phyloP scores from a whole-genome alignment of 2,113 vertebrate species.

The Chloebia gouldiae region DNA sequence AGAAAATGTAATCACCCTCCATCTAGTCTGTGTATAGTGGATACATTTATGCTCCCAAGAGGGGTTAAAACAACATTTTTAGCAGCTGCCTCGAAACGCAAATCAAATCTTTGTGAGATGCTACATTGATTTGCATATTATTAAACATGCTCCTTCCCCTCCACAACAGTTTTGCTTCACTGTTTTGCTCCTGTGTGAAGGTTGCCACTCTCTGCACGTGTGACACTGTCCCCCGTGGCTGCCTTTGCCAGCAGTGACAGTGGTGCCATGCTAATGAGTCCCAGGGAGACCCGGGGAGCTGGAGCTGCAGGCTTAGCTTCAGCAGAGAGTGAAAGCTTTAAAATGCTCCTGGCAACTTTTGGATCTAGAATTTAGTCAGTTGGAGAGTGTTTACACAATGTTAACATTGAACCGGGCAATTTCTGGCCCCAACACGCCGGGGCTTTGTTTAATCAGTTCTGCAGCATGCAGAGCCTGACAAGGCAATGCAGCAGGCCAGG shows the following conservation, averaged over 20 bases:
- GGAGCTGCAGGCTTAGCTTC: background rate
- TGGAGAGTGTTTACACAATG: slow-evolving; percentile 17
- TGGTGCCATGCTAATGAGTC: slow-evolving; percentile 48
- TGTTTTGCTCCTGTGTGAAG: background rate
- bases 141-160: background rate
- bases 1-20: slow-evolving; percentile 26
- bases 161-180: background rate
- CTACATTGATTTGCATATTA: slow-evolving; percentile 32
- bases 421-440: background rate
- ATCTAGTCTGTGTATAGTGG: background rate
- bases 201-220: background rate
- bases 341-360: slow-evolving; percentile 27
- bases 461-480: background rate
- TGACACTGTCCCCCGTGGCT: background rate
- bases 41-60: background rate
- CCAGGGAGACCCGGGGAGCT: slow-evolving; percentile 18
- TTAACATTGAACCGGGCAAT: background rate
- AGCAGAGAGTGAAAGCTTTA: background rate
- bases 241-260: background rate
- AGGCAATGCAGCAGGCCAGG: accelerated
- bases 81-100: slow-evolving; percentile 1
- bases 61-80: slow-evolving; percentile 40
- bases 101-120: slow-evolving; percentile 23
- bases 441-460: background rate
- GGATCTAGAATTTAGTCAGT: background rate